These are phyloP conservation scores for Vipera latastei DNA, from an alignment of 2,797 vertebrate species.

Conservation along the genomic window DNA sequence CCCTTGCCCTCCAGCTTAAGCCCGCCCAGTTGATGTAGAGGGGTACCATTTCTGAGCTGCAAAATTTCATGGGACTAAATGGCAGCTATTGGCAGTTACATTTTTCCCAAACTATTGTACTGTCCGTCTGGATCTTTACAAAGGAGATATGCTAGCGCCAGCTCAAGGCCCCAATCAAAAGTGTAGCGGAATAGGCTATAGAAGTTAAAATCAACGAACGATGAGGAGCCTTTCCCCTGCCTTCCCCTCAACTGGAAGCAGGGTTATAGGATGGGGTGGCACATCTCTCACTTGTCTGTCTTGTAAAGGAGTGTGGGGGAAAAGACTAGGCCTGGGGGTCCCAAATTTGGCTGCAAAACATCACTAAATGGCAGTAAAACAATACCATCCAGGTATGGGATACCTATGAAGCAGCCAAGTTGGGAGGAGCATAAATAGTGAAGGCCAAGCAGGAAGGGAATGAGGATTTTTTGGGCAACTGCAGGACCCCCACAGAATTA, in stretches of 20 bases:
- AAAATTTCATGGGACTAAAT: neutral
- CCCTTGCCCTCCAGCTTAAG: neutral
- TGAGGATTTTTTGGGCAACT: neutral
- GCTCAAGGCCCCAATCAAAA: neutral
- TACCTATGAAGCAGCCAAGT: neutral
- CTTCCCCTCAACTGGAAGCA: neutral
- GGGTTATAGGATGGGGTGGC: neutral
- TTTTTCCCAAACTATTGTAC: neutral
- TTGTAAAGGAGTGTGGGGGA: neutral
- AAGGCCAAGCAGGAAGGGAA: neutral
- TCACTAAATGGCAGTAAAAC: neutral
- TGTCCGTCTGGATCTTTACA: neutral
- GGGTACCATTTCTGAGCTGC: neutral
- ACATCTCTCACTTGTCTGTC: neutral
- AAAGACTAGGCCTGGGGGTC: neutral
- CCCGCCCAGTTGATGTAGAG: neutral
- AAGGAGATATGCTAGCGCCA: neutral
- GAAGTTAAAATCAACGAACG: neutral
- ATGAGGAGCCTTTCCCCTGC: neutral
- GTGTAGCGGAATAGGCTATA: neutral
- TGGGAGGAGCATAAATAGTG: neutral
- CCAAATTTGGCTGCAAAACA: neutral
- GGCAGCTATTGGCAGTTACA: neutral
- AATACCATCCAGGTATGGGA: neutral
- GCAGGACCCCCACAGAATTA: neutral